Evolutionary conservation across 2,888 invertebrate species (phyloP), one percentile per base, ranked within the genome.

Genomic region (Xestoiulus laeticollis): DNA sequence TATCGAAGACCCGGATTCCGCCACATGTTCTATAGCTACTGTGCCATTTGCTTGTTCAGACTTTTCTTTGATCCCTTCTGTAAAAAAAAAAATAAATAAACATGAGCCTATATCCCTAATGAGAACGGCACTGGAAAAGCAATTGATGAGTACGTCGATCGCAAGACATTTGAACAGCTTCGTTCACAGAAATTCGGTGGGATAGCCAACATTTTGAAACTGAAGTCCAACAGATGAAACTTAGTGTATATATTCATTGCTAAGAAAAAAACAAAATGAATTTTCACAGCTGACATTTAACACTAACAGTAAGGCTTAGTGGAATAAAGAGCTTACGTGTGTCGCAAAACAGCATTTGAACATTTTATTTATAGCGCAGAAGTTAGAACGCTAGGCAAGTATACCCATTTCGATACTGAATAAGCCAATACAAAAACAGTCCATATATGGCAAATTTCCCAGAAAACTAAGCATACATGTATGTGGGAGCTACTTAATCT

Each of bases 61-160:
- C 95, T 96, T 96, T 94, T 96, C 96, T 95, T 96, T 96, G 94
- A 96, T 96, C 95, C 96, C 96, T 95, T 96, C 96, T 96, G 95
- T 53, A 95, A 95, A 92, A 95, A 95, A 92, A n/a, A 26, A 10
- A 33, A 32, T 22, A 84, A 32, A 22, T 10, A n/a, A n/a, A 22
- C 33, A 32, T 22, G 30, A 32, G 30, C 38, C 84, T 30, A 30
- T n/a, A 38, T 14, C 2, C 10, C 84, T 6, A 44, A 5, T 44
- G 22, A 6, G 43, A 22, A 14, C 22, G 12, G n/a, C 30, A 44
- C 19, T 59, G 59, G n/a, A n/a, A 59, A 59, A 59, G n/a, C 59
- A 59, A 59, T n/a, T 59, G n/a, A 3, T n/a, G 59, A 10, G 5
- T 10, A 68, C 68, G 68, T 1, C 10, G 68, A 48, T 48, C 6